Evolutionary conservation across 2,113 vertebrate species (phyloP).

Genomic region (Suncus etruscus): DNA sequence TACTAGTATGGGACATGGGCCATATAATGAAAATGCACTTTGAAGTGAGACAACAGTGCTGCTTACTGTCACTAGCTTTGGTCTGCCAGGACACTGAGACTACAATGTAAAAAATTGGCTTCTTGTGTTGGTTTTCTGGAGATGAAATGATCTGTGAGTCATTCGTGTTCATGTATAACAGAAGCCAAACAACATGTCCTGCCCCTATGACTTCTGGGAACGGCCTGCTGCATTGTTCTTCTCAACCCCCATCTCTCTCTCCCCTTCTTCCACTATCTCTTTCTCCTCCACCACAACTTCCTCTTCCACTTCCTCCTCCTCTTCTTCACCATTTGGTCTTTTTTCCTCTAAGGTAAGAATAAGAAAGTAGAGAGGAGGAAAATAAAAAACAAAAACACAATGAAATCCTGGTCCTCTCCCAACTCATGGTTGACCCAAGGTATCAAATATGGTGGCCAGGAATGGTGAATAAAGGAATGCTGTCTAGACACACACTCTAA

Average conservation of each 20-base stretch:
- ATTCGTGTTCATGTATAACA: not conserved
- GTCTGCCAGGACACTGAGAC: not conserved
- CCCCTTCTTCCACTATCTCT: not conserved
- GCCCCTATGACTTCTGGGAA: not conserved
- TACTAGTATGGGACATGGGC: conserved; percentile 33
- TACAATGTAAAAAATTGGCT: not conserved
- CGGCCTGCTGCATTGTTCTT: not conserved
- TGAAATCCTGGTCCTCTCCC: too few relatives aligned
- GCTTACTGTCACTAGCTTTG: not conserved
- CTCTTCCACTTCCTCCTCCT: too few relatives aligned
- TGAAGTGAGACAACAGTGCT: not conserved
- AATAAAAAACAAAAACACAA: too few relatives aligned
- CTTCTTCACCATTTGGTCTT: not conserved
- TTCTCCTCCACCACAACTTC: not conserved
- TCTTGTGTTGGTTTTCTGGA: not conserved
- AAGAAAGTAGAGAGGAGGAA: not conserved
- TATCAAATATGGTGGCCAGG: not conserved
- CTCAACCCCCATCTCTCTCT: too few relatives aligned
- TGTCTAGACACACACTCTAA: not conserved
- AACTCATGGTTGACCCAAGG: not conserved
- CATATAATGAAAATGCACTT: not conserved
- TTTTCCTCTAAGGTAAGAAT: not conserved
- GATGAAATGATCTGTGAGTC: not conserved
- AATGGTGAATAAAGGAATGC: not conserved
- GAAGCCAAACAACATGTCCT: accelerated